Conservation (phyloP, 2,113 vertebrate genomes). For the Seriola rivoliana region DNA sequence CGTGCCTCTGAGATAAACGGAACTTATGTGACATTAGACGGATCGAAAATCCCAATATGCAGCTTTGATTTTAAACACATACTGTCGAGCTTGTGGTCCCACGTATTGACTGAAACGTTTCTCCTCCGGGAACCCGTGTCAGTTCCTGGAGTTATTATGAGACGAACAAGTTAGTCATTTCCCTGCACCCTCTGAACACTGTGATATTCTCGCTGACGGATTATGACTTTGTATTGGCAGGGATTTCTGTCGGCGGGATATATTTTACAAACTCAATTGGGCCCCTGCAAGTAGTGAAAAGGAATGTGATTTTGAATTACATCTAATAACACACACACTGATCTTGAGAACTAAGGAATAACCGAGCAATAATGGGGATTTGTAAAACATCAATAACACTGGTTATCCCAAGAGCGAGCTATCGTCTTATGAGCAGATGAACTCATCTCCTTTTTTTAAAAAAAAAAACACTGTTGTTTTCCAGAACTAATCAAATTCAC, state of each 20-base stretch:
- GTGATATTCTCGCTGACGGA: constrained; percentile 39
- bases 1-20: constrained; percentile 28
- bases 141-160: constrained; percentile 43
- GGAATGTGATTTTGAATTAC: constrained; percentile 17
- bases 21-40: constrained; percentile 3
- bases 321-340: neutral
- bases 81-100: neutral
- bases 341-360: constrained; percentile 32
- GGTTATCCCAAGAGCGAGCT: constrained; percentile 6
- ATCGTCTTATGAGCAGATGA: constrained; percentile 22
- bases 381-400: constrained; percentile 19
- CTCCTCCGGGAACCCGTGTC: constrained; percentile 9
- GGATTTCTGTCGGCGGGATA: constrained; percentile 44
- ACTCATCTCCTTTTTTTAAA: constrained; percentile 14
- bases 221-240: constrained; percentile 27
- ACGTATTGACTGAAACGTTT: constrained; percentile 25
- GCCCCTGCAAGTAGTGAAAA: neutral
- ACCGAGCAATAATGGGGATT: constrained; percentile 13
- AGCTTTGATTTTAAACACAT: constrained; percentile 14
- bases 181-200: constrained; percentile 21
- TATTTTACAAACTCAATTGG: constrained; percentile 41
- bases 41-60: constrained; percentile 3
- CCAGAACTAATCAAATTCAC: constrained; percentile 65
- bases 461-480: constrained; percentile 42
- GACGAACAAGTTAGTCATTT: constrained; percentile 49